These are phyloP conservation scores for Grallaria varia DNA, from an alignment of 2,113 vertebrate species.

Conservation along the genomic window DNA sequence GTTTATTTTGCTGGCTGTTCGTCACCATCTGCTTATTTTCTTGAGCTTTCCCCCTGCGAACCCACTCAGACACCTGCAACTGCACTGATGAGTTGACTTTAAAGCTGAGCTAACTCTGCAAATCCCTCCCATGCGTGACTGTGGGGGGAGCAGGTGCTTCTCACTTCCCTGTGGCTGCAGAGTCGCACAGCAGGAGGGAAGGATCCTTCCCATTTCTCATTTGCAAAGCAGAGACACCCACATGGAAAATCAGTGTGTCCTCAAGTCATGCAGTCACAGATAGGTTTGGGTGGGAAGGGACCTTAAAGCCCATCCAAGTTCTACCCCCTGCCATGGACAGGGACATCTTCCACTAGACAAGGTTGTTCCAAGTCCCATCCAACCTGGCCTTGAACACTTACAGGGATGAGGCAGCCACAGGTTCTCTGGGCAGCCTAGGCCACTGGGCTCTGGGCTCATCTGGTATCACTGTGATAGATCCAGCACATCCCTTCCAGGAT, in stretches of 20 bases:
- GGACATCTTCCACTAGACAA: accelerated
- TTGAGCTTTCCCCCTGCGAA: background rate
- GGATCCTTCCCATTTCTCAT: background rate
- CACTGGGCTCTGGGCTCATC: background rate
- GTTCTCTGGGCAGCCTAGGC: background rate
- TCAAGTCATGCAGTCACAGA: background rate
- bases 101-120: constrained; percentile 16
- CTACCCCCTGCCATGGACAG: background rate
- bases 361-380: accelerated
- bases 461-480: accelerated
- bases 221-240: background rate
- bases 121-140: background rate
- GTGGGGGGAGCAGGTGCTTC: background rate
- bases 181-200: background rate
- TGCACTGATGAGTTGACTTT: background rate
- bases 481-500: background rate
- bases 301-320: background rate
- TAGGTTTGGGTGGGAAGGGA: background rate
- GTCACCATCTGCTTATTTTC: constrained; percentile 41
- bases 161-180: background rate
- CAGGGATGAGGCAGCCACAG: background rate
- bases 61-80: constrained; percentile 8
- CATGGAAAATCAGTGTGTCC: background rate
- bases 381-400: accelerated
- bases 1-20: constrained; percentile 39